Conservation (phyloP, 2,797 vertebrate genomes). For the Spinibarbus caldwelli region DNA sequence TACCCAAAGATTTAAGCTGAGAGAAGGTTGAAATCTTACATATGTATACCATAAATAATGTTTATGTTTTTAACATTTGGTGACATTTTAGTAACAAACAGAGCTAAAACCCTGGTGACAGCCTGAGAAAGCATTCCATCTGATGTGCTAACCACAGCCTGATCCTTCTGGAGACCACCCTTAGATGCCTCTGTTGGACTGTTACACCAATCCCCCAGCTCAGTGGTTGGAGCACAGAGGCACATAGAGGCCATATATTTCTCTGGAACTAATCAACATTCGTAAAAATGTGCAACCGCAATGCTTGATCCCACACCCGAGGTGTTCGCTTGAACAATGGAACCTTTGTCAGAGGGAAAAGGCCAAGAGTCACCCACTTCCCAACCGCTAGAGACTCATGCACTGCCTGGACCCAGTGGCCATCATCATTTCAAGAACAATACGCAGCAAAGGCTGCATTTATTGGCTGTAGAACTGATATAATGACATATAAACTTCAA, state of each 20-base stretch:
- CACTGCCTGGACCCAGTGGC: slow-evolving; percentile 34
- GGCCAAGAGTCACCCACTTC: slow-evolving; percentile 67
- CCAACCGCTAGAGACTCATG: slow-evolving; percentile 42
- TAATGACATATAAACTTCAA: not conserved
- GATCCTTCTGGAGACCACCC: slow-evolving; percentile 52
- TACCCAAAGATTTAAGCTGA: not conserved
- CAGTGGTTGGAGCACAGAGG: slow-evolving; percentile 14
- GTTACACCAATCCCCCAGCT: slow-evolving; percentile 50
- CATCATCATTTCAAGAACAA: slow-evolving; percentile 40
- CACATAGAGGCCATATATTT: slow-evolving; percentile 58
- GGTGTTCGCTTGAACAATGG: slow-evolving; percentile 68
- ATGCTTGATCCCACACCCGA: slow-evolving; percentile 54
- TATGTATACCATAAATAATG: not conserved
- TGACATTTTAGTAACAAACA: not conserved
- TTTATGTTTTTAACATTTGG: not conserved
- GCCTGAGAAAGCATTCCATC: slow-evolving; percentile 56
- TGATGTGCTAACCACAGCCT: slow-evolving; percentile 59
- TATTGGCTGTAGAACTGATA: not conserved
- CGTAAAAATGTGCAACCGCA: slow-evolving; percentile 58
- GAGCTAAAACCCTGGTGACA: slow-evolving; percentile 49
- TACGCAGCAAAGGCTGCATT: not conserved
- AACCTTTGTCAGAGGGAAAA: slow-evolving; percentile 68
- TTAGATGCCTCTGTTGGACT: slow-evolving; percentile 41
- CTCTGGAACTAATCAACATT: slow-evolving; percentile 63
- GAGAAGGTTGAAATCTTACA: not conserved